Evolutionary conservation across 2,797 vertebrate species (phyloP), one percentile per base, ranked within the genome.

Genomic region (Myotis findleyi): DNA sequence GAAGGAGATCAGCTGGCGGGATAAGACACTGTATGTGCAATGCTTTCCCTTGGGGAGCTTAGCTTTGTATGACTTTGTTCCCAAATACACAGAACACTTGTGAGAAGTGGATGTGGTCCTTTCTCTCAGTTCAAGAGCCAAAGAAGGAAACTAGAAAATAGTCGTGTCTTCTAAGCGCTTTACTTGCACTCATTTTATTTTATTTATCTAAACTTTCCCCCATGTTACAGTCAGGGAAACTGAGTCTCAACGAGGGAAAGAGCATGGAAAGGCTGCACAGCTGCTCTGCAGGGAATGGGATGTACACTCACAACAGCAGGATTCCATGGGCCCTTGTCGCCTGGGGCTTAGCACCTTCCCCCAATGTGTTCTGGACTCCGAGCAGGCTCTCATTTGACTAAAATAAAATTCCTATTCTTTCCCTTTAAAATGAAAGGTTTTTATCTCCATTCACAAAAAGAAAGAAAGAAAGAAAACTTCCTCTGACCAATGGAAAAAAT

Each of bases 401-500:
- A 95, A 96, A 92, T 93, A 71, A 95, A 93, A 90, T 97, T 95
- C 92, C 69, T 71, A 1, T 72, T 69, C 81, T 85, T 97, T 91
- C 84, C 76, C 91, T 89, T 94, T 89, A 91, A 95, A 96, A 89
- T 20, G 62, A 92, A 95, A 73, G 10, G 80, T 96, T 94, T 94
- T 94, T 94, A 87, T 85, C 94, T 95, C 87, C 97, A 97, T 98
- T 98, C 97, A 97, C 87, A 97, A 98, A 97, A 90, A 95, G 18
- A 66, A 57, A 49, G 0, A 33, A 80, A 57, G n/a, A 87, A 90
- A 85, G 75, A 93, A 97, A 96, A 95, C 93, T 98, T 99, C 98
- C 96, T 97, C 88, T 98, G 96, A 97, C 97, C 98, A 98, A 97
- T 97, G 97, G 88, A 96, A 95, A 91, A 93, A 91, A 97, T 91